Evolutionary conservation across 2,113 vertebrate species (phyloP).

Genomic region (Vulpes lagopus): DNA sequence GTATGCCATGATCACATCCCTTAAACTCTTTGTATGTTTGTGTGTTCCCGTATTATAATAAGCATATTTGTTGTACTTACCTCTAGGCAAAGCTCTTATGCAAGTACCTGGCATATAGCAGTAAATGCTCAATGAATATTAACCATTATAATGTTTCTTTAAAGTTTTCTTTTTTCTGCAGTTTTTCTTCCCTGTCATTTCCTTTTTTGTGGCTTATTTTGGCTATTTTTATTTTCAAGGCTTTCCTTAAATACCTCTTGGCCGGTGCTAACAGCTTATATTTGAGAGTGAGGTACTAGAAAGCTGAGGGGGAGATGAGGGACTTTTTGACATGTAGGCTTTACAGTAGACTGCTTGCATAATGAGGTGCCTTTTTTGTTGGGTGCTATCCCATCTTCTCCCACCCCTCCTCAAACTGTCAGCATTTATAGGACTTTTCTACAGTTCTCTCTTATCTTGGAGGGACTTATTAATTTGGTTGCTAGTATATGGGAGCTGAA

Average conservation of each 20-base stretch:
- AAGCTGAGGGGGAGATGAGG: background rate
- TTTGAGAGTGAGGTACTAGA: constrained; percentile 15
- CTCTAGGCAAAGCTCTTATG: background rate
- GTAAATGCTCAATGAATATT: background rate
- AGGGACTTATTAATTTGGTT: background rate
- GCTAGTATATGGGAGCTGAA: background rate
- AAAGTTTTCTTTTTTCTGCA: background rate
- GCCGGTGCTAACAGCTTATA: constrained; percentile 34
- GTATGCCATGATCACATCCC: background rate
- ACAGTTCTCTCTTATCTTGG: background rate
- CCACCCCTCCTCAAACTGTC: background rate
- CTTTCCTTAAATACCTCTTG: background rate
- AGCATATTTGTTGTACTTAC: background rate
- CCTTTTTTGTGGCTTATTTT: constrained; percentile 43
- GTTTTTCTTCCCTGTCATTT: constrained; percentile 9
- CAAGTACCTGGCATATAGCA: background rate
- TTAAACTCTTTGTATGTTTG: background rate
- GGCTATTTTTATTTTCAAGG: background rate
- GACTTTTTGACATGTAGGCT: background rate
- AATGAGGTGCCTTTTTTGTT: constrained; percentile 18
- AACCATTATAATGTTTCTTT: constrained; percentile 42
- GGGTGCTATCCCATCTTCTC: background rate
- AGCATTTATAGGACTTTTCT: background rate
- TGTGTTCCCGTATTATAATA: constrained; percentile 42
- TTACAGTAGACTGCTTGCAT: background rate